Evolutionary conservation across 1,140 invertebrate species (phyloP).

Genomic region (Medauroidea extradentata): DNA sequence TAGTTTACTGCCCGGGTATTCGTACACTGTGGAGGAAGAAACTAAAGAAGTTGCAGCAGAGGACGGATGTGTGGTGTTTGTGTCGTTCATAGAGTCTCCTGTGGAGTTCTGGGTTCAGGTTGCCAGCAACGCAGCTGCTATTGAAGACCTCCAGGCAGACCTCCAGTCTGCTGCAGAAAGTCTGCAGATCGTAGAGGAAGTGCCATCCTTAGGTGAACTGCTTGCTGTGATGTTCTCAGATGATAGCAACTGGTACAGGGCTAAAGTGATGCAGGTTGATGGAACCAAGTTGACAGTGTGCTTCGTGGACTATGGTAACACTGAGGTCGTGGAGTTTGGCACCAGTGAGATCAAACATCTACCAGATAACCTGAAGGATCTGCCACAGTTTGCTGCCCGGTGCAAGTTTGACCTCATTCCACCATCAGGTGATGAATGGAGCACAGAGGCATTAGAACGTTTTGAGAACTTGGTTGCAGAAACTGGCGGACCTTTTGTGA

Average conservation of each 20-base stretch:
- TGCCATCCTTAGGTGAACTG: conserved; percentile 43
- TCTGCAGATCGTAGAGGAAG: not conserved
- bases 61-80: conserved; percentile 31
- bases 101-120: conserved; percentile 64
- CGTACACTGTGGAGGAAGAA: not conserved
- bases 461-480: conserved; percentile 37
- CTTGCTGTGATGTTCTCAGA: conserved; percentile 64
- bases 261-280: conserved; percentile 67
- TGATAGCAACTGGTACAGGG: conserved; percentile 75
- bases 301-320: conserved; percentile 82
- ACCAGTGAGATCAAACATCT: conserved; percentile 54
- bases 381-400: not conserved
- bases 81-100: conserved; percentile 53
- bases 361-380: not conserved
- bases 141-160: conserved; percentile 44
- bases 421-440: not conserved
- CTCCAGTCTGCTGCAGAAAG: not conserved
- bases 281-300: conserved; percentile 65
- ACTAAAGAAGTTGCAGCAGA: not conserved
- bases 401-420: not conserved
- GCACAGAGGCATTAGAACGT: no score
- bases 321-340: conserved; percentile 59
- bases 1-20: no score
- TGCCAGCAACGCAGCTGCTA: conserved; percentile 45
- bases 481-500: not conserved